Evolutionary conservation across 1,140 invertebrate genomes (phyloP).

Genomic region (Drosophila yakuba): DNA sequence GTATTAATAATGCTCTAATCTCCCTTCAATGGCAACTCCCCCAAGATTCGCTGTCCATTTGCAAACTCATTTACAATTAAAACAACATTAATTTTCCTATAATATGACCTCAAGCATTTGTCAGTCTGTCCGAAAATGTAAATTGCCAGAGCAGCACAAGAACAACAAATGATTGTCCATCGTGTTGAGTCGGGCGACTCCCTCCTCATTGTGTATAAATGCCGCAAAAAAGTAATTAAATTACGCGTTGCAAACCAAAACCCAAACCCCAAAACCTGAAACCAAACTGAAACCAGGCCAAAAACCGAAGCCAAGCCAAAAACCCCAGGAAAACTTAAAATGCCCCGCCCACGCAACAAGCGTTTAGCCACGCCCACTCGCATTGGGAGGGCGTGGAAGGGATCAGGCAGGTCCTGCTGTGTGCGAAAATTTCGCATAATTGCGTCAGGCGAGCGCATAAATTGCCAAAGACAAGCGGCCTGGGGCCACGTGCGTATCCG

Average conservation of each 20-base stretch:
- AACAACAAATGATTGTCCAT: constrained; percentile 59
- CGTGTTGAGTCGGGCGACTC: constrained; percentile 3
- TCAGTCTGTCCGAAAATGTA: constrained; percentile 48
- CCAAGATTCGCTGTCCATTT: constrained; percentile 34
- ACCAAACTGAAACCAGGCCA: constrained; percentile 22
- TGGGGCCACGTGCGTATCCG: constrained; percentile 42
- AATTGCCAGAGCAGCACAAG: constrained; percentile 53
- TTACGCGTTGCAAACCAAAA: constrained; percentile 64
- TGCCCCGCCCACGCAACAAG: constrained; percentile 50
- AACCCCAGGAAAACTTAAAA: constrained; percentile 62
- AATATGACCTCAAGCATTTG: constrained; percentile 79
- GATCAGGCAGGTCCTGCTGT: constrained; percentile 50
- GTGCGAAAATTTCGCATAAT: constrained; percentile 82
- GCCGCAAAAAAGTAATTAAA: constrained; percentile 82
- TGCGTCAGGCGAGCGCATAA: constrained; percentile 79
- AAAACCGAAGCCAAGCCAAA: constrained; percentile 36
- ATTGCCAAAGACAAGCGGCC: constrained; percentile 78
- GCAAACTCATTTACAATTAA: constrained; percentile 80
- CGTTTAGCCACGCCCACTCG: constrained; percentile 63
- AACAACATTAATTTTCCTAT: constrained; percentile 79
- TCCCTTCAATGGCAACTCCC: constrained; percentile 9
- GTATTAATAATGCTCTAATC: constrained; percentile 12
- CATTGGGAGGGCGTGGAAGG: constrained; percentile 1
- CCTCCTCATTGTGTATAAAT: constrained; percentile 35
- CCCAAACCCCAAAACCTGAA: constrained; percentile 34